Evolutionary conservation across 2,888 invertebrate genomes (phyloP), one percentile per base, ranked within the genome.

Genomic region (Tupiocoris notatus): DNA sequence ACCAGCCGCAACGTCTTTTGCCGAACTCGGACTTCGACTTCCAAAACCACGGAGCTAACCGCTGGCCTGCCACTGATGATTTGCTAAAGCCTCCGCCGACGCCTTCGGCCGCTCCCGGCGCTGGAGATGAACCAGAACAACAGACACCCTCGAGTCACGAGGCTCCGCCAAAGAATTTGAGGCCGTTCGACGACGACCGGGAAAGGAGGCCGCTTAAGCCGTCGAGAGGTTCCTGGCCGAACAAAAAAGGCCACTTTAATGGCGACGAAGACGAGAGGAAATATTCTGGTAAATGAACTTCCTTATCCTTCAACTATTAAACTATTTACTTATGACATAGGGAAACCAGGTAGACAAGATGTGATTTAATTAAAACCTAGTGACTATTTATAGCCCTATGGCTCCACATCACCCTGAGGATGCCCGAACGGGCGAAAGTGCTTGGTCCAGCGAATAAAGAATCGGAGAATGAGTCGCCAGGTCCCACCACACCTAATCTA

Each of bases 181-280:
- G 73, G 18, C 73, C 73, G 12, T 73, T 73, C n/a, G 73, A 67
- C 54, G 75, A 75, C 22, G 71, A 75, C 24, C 54, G 71, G 64
- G 76, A 63, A 64, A 74, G 39, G 74, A 66, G 39, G 62, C 71
- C 67, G 58, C 23, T 9, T 67, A 75, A 58, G 61, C 76, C 57
- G 66, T 62, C 17, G 6, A 75, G 39, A 39, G 18, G 56, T 22
- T 56, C 2, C 57, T 24, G 63, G 24, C 67, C 58, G 17, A 24
- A 59, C 9, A 73, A 73, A 21, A 61, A 63, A 22, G 73, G 62
- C 12, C 24, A 78, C 71, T 64, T 21, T 12, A 62, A 79, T 22
- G 63, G 76, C 1, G 79, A 78, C 18, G 77, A 77, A n/a, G 77
- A 74, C 23, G 78, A 78, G 21, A 77, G 76, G 58, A 73, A 57